Base-by-base conservation (phyloP, 2,797 vertebrate genomes). In the Hypotaenidia okinawae region DNA sequence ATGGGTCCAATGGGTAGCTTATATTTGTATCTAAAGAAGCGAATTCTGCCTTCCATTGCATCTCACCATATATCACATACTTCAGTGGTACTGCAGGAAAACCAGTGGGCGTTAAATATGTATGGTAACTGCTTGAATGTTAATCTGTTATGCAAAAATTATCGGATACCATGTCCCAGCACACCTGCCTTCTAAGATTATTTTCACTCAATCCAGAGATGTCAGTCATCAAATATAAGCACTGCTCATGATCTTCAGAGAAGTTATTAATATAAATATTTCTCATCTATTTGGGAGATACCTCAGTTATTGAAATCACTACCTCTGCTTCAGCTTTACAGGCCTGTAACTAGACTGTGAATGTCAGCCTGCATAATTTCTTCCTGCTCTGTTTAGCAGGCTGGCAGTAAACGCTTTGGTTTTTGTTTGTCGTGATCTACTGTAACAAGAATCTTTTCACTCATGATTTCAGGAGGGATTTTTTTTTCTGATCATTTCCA, bases 371-470 rank as follows among this genome's bases (percentile, higher is more conserved):
- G 47, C 0, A 2, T 57, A 37, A 77, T 77, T 67, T 61, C 33
- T 33, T 59, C 32, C 43, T 80, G 35, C 49, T 90, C 81, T 87
- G 30, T 79, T 90, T 76, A 78, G 16, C 49, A 87, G 69, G 27
- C 67, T 90, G 74, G 37, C 85, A 91, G 41, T 70, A 94, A 83
- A 80, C 24, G 18, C 49, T 79, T 69, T 45, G 67, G 51, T 0
- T 92, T 96, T 94, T 94, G 84, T 89, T 94, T 1, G 2, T 52
- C 81, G 69, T 59, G 84, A 92, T 78, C 37, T 90, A 84, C 69
- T 72, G 72, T 69, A 90, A 89, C 57, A 83, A 74, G 72, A 92
- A 63, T 77, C 32, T 89, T 87, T 94, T 89, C 11, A 78, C 19
- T 51, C 69, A 28, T 54, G 7, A 85, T 84, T 87, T 88, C 64